phyloP scores from a whole-genome alignment of 2,113 vertebrate genomes.

The Ceyx melanurus region DNA sequence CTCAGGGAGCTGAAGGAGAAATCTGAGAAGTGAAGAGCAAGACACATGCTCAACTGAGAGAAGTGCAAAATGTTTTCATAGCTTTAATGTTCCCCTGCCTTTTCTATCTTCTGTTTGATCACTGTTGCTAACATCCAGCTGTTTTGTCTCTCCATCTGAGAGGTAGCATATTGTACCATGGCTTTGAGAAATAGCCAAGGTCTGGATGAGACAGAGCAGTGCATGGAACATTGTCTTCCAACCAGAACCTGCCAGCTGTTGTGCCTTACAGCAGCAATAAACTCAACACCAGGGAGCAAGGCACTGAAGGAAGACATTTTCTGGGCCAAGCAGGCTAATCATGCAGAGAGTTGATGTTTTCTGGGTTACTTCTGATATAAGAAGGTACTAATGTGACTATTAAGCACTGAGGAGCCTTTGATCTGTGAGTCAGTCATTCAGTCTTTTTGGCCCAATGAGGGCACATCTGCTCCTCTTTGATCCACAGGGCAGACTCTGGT shows the following conservation, averaged over 20 bases:
- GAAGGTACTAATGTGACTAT: not conserved
- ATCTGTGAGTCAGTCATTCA: conserved; percentile 3
- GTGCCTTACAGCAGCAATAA: not conserved
- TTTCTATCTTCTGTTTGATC: not conserved
- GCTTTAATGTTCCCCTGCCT: not conserved
- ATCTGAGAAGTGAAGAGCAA: not conserved
- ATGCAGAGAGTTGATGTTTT: not conserved
- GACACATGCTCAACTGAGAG: not conserved
- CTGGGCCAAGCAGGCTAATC: not conserved
- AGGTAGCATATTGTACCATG: not conserved
- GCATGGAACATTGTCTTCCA: not conserved
- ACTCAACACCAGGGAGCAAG: not conserved
- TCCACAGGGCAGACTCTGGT: not conserved
- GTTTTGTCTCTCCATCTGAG: not conserved
- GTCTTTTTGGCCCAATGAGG: not conserved
- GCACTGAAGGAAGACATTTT: not conserved
- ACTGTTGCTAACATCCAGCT: not conserved
- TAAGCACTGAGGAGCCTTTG: conserved; percentile 35
- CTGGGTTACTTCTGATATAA: conserved; percentile 37
- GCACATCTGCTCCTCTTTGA: conserved; percentile 21
- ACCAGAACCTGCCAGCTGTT: not conserved
- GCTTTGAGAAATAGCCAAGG: not conserved
- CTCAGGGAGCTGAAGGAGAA: not conserved
- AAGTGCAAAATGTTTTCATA: not conserved
- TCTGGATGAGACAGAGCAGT: not conserved